Conservation (phyloP, 2,888 invertebrate genomes). For the Gisinianus flammeolus region DNA sequence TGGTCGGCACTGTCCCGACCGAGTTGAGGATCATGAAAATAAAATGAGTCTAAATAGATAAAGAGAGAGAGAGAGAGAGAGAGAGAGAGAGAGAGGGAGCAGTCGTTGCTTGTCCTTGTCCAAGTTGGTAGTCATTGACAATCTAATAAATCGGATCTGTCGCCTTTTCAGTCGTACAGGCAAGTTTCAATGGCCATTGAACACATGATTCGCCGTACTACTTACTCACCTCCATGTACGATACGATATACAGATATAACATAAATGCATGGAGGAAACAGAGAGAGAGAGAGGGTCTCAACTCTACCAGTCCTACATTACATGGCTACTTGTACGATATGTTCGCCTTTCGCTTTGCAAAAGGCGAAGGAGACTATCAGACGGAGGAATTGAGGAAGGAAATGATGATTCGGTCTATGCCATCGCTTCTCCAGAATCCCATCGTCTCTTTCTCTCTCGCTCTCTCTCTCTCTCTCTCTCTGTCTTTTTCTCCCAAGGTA, state of each 20-base stretch:
- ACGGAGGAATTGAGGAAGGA: not conserved
- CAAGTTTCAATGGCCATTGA: conserved; percentile 33
- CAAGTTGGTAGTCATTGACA: conserved; percentile 21
- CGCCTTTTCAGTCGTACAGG: conserved; percentile 38
- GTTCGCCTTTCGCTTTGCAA: not conserved
- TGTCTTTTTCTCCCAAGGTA: not conserved
- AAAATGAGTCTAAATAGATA: not conserved
- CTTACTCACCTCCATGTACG: not conserved
- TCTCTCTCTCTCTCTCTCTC: not conserved
- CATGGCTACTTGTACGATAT: not conserved
- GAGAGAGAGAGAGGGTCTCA: not conserved
- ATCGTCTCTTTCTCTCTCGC: too few species aligned
- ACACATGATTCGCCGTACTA: conserved; percentile 37
- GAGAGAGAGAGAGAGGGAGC: not conserved
- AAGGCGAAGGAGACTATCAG: not conserved
- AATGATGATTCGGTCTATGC: conserved; percentile 33
- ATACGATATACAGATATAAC: not conserved
- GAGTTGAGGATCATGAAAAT: not conserved
- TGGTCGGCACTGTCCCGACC: not conserved
- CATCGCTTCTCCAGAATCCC: too few species aligned
- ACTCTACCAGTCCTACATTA: not conserved
- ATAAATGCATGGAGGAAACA: not conserved
- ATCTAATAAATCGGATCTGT: conserved; percentile 38
- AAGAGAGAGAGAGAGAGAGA: not conserved
- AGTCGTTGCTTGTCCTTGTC: not conserved